Evolutionary conservation across 2,797 vertebrate species (phyloP), one percentile per base, ranked within the genome.

Genomic region (Takifugu rubripes): DNA sequence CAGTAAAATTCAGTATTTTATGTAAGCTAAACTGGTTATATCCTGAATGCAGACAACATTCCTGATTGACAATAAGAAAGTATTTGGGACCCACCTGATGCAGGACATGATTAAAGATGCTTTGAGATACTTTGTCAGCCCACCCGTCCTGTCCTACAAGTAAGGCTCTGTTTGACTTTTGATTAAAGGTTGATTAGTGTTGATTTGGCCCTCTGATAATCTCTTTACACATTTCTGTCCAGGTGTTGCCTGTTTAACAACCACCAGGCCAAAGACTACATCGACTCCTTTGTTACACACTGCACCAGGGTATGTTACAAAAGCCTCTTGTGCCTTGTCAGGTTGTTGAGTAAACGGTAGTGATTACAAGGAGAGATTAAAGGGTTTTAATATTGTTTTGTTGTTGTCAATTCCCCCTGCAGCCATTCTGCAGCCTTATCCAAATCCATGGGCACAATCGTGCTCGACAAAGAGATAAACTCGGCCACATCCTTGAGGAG

Each of bases 101-200:
- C 97, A 99, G 84, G 97, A 99, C 76, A 97, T 99, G 95, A 94
- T 99, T 63, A 98, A 98, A 92, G 97, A 99, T 77, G 96, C 97
- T 25, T 88, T 99, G 64, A 92, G 96, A 54, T 95, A 92, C 85
- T 99, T 99, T 26, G 96, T 99, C 72, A 99, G 97, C 79, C 97
- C 97, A 45, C 97, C 97, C 46, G 97, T 98, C 54, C 94, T 99
- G 74, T 98, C 97, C 49, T 87, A 94, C 60, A 99, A 99, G 96
- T 98, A 91, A 94, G 95, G 75, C 4, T 52, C 25, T 3, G 4
- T 16, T 43, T 12, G 6, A 40, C 27, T 15, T 33, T 49, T 24
- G 3, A 31, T 42, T 47, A 5, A 43, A 48, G 12, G 15, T 24
- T 54, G 80, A 57, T 60, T 56, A 5, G 10, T 48, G 54, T 16